Conservation (phyloP, 2,113 vertebrate genomes). For the Ornithorhynchus anatinus region DNA sequence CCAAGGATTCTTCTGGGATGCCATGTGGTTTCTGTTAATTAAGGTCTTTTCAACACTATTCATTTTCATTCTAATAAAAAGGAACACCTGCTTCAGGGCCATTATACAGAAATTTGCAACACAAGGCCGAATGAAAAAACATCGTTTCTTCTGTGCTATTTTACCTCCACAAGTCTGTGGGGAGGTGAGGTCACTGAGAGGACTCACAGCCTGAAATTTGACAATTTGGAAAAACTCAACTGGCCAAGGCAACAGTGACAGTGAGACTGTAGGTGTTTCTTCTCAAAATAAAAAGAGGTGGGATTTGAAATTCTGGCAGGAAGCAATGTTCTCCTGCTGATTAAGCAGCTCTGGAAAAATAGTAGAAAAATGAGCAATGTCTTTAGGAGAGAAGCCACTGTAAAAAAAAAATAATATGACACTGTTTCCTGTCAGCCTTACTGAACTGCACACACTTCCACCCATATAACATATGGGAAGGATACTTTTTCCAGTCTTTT, state of each 20-base stretch:
- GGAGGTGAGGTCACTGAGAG: not conserved
- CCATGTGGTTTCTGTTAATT: not conserved
- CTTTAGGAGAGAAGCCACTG: too few relatives aligned
- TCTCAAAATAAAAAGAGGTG: too few relatives aligned
- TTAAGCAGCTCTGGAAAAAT: not conserved
- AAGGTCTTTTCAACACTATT: not conserved
- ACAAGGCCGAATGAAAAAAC: not conserved
- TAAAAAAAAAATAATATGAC: too few relatives aligned
- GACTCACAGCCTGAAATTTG: not conserved
- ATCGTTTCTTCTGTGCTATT: not conserved
- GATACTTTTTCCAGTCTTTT: too few relatives aligned
- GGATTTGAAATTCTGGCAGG: constrained; percentile 3
- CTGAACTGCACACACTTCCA: too few relatives aligned
- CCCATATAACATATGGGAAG: too few relatives aligned
- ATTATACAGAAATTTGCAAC: not conserved
- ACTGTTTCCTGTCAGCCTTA: too few relatives aligned
- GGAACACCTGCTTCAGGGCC: not conserved
- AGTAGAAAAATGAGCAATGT: too few relatives aligned
- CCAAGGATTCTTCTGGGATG: not conserved
- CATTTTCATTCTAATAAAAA: constrained; percentile 4
- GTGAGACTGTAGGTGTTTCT: not conserved
- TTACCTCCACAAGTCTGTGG: not conserved
- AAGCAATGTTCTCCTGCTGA: constrained; percentile 17
- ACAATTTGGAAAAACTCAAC: not conserved
- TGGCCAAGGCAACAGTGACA: not conserved